Conservation (phyloP, 2,888 invertebrate species). For the Aleiodes alternator region DNA sequence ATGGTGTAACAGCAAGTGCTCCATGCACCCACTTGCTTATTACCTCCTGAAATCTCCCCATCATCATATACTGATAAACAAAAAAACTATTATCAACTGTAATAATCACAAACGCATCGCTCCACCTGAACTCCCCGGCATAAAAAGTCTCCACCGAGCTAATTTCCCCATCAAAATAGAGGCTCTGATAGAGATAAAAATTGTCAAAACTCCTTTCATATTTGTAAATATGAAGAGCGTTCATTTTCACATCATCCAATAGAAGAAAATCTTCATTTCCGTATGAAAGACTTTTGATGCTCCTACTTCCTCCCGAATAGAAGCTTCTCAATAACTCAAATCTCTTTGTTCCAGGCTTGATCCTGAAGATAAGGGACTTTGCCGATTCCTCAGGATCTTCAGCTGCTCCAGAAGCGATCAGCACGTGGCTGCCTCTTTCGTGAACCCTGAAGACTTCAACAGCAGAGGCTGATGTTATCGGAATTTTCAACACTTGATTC, state of each 20-base stretch:
- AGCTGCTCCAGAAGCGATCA: slow-evolving; percentile 59
- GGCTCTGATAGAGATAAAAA: slow-evolving; percentile 65
- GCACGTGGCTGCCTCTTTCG: slow-evolving; percentile 51
- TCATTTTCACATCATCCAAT: slow-evolving; percentile 61
- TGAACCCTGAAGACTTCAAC: slow-evolving; percentile 60
- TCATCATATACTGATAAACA: slow-evolving; percentile 65
- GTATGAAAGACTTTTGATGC: slow-evolving; percentile 59
- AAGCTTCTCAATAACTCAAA: slow-evolving; percentile 61
- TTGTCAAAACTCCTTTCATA: slow-evolving; percentile 59
- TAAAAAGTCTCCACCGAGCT: slow-evolving; percentile 63
- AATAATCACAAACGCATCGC: slow-evolving; percentile 57
- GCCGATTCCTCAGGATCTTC: slow-evolving; percentile 51
- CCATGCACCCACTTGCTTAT: slow-evolving; percentile 58
- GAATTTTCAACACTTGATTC: slow-evolving; percentile 56
- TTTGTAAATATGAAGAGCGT: slow-evolving; percentile 62
- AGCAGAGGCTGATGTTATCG: slow-evolving; percentile 61
- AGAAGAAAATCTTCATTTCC: slow-evolving; percentile 61
- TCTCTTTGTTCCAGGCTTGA: slow-evolving; percentile 56
- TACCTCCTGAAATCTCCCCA: slow-evolving; percentile 63
- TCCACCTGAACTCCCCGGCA: slow-evolving; percentile 48
- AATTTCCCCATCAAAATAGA: slow-evolving; percentile 60
- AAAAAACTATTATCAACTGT: slow-evolving; percentile 62
- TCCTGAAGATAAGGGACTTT: slow-evolving; percentile 60
- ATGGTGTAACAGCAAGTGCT: slow-evolving; percentile 60
- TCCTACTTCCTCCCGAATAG: slow-evolving; percentile 60